Conservation (phyloP, 1,140 invertebrate genomes). For the Drosophila watanabei region DNA sequence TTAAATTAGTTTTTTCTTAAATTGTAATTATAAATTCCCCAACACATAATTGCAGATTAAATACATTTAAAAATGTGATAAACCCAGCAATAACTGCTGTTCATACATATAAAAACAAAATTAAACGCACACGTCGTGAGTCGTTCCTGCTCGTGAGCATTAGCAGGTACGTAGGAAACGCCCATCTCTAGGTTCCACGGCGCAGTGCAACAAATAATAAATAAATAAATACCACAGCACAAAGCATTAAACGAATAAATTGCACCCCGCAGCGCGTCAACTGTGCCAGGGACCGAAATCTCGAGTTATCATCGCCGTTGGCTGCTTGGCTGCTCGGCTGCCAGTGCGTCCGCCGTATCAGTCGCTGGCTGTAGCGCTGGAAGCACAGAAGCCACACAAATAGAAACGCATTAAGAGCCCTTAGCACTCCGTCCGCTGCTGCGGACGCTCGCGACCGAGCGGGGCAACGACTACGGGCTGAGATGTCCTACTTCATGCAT, state of each 20-base stretch:
- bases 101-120: not conserved
- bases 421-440: conserved; percentile 31
- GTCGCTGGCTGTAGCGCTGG: conserved; percentile 36
- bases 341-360: conserved; percentile 16
- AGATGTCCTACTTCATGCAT: conserved; percentile 82
- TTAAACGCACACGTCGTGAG: not conserved
- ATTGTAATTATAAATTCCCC: not conserved
- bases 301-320: conserved; percentile 27
- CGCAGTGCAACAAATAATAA: conserved; percentile 50
- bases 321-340: conserved; percentile 14
- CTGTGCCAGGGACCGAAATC: conserved; percentile 10
- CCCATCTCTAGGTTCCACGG: conserved; percentile 25
- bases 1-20: not conserved
- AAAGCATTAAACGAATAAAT: conserved; percentile 55
- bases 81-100: not conserved
- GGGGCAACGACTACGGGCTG: conserved; percentile 19
- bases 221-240: conserved; percentile 38
- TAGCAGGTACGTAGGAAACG: not conserved
- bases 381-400: conserved; percentile 69
- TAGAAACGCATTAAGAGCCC: conserved; percentile 30
- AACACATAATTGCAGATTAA: not conserved
- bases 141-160: not conserved
- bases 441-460: conserved; percentile 34
- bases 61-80: not conserved
- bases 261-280: conserved; percentile 53